A percentile compares a stretch with the other conserved stretches of the same genome.
phyloP scores from a whole-genome alignment of 1,140 invertebrate genomes.

The Forficula auricularia region DNA sequence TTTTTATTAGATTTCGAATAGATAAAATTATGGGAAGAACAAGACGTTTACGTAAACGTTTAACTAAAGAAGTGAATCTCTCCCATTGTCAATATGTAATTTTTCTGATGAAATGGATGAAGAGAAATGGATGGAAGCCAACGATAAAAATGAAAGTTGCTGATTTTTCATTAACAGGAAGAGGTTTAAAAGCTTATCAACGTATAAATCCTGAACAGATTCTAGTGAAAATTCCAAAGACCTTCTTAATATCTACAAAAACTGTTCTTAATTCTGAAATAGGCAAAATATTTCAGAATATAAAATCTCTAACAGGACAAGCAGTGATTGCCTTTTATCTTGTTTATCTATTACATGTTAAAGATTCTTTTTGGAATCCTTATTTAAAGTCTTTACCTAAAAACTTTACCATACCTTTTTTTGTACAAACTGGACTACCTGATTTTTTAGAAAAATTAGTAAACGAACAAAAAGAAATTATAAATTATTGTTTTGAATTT shows the following conservation, averaged over 20 bases:
- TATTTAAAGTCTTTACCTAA: constrained; percentile 42
- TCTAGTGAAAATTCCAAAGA: constrained; percentile 35
- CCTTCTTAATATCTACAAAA: constrained; percentile 36
- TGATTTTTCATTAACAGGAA: constrained; percentile 33
- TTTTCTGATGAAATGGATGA: constrained; percentile 24
- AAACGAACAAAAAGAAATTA: constrained; percentile 10
- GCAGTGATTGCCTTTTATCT: constrained; percentile 42
- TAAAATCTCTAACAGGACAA: constrained; percentile 21
- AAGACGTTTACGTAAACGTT: no score
- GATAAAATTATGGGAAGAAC: no score
- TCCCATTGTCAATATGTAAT: constrained; percentile 1
- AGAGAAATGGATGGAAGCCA: constrained; percentile 23
- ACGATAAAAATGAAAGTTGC: constrained; percentile 26
- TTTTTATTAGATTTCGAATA: no score
- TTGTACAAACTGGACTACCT: constrained; percentile 26
- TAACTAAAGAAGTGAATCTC: no score
- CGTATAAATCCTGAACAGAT: constrained; percentile 29
- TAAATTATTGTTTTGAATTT: constrained; percentile 17
- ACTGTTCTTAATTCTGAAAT: constrained; percentile 26
- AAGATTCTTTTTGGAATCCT: constrained; percentile 25
- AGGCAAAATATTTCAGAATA: constrained; percentile 26
- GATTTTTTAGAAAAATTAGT: constrained; percentile 16
- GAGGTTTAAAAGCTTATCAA: constrained; percentile 37
- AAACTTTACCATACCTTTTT: constrained; percentile 32
- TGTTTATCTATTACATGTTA: constrained; percentile 30